Percentiles rank a stretch among this genome's conserved stretches.
Conservation (phyloP, 2,888 invertebrate genomes). For the Cryptosula pallasiana region DNA sequence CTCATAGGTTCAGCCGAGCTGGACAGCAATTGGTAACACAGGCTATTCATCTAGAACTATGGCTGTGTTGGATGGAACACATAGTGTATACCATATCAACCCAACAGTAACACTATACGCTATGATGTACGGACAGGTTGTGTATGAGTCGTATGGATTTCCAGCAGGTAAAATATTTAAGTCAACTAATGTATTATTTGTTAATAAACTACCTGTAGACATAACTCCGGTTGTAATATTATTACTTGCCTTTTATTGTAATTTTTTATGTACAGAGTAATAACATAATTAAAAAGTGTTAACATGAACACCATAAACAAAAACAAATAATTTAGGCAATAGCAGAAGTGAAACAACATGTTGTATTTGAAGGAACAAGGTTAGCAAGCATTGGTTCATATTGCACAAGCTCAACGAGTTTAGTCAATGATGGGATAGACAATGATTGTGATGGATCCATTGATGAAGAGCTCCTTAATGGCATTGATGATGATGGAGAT, state of each 20-base stretch:
- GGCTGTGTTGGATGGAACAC: constrained; percentile 29
- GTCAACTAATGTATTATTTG: too few species aligned
- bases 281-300: too few species aligned
- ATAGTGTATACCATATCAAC: constrained; percentile 32
- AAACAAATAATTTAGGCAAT: neutral
- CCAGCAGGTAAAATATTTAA: too few species aligned
- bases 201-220: too few species aligned
- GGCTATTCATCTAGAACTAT: neutral
- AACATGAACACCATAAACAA: neutral
- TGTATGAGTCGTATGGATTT: constrained; percentile 37
- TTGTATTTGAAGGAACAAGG: neutral
- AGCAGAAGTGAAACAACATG: neutral
- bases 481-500: constrained; percentile 26
- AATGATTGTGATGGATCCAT: constrained; percentile 31
- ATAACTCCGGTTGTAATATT: too few species aligned
- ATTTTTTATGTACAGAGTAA: too few species aligned
- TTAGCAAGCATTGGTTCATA: constrained; percentile 26
- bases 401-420: constrained; percentile 27
- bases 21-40: neutral
- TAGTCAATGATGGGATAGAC: constrained; percentile 31
- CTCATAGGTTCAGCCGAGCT: neutral
- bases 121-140: constrained; percentile 34
- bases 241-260: too few species aligned
- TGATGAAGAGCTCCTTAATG: constrained; percentile 7
- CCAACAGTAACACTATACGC: constrained; percentile 34